Conservation (phyloP, 2,113 vertebrate species). For the Ariopsis seemanni region DNA sequence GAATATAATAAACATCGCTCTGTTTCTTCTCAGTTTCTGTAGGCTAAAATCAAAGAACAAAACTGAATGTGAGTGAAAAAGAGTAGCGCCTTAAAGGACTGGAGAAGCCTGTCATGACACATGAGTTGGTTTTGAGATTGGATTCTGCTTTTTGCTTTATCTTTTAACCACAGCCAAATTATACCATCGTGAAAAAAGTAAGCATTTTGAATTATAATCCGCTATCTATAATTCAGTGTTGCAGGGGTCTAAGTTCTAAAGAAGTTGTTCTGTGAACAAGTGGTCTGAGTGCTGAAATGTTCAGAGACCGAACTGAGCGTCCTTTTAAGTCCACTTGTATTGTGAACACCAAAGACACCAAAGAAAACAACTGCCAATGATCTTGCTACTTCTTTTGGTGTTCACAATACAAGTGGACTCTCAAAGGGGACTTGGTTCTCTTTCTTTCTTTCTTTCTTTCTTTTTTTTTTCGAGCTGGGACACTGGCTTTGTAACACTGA, state of each 20-base stretch:
- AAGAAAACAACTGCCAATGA: background rate
- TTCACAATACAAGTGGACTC: background rate
- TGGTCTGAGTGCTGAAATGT: background rate
- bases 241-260: background rate
- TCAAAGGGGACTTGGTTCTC: background rate
- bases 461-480: background rate
- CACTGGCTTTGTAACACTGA: background rate
- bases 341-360: background rate
- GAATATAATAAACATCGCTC: background rate
- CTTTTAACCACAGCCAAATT: constrained; percentile 1
- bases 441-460: background rate
- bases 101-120: background rate
- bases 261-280: background rate
- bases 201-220: background rate
- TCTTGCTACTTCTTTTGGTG: constrained; percentile 3
- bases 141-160: background rate
- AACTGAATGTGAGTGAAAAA: background rate
- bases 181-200: background rate
- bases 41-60: background rate
- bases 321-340: background rate
- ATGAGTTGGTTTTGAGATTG: background rate
- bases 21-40: background rate
- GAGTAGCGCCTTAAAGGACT: background rate
- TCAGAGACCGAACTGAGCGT: background rate
- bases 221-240: constrained; percentile 4